Base-by-base conservation (phyloP, 2,797 vertebrate genomes). In the Cynodonichthys magdalenae region DNA sequence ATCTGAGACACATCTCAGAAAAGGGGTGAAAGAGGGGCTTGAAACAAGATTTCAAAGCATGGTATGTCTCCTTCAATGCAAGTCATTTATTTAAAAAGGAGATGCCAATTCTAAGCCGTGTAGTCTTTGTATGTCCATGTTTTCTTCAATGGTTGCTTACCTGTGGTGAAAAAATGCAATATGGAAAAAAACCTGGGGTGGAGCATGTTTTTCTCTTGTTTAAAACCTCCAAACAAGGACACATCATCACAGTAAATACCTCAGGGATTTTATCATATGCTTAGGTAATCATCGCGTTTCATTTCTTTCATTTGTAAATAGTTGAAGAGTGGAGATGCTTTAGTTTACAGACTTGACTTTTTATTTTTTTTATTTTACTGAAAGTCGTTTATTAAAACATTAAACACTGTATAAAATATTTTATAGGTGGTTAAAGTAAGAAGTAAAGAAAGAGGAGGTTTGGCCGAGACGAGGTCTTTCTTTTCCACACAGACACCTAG, bases 181-280 rank as follows among this genome's bases (percentile, higher is more conserved):
- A 67, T 29, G 28, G 6, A 69, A 61, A 82, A 87, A 77, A 57
- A 70, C 60, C 49, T 62, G 29, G 48, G 59, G 69, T 27, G 60
- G 59, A 65, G 57, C 41, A 15, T 34, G 72, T 79, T 85, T 77
- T 50, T 62, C 67, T 27, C 42, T 59, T 71, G 20, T 55, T 79
- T 53, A 77, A 84, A 46, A 61, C 77, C 70, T 87, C 89, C 84
- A 91, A 92, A 92, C 85, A 89, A 85, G 89, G 90, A 74, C 87
- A 87, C 83, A 71, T 85, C 84, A 78, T 83, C 71, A 63, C 79
- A 77, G 72, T 80, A 83, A 85, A 91, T 91, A 83, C 86, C 82
- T 80, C 48, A 73, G 75, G 66, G 80, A 56, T 89, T 85, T 80
- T 58, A 80, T 92, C 91, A 90, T n/a, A n/a, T n/a, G n/a, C n/a